phyloP scores from a whole-genome alignment of 2,888 invertebrate species.

The Flexamia atlantica region DNA sequence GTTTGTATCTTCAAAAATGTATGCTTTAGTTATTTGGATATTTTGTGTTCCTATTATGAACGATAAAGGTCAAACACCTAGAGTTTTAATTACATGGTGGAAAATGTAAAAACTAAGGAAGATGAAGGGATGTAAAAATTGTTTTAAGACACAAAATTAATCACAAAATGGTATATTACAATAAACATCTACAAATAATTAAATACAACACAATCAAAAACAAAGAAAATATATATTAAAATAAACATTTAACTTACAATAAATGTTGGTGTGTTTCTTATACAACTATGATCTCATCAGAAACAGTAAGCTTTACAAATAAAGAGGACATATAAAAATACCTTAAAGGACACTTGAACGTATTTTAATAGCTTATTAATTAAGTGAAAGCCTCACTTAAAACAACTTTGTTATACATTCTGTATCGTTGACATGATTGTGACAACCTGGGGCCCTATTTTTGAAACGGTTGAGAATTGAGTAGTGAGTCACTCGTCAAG shows the following conservation, averaged over 20 bases:
- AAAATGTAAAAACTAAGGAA: no score
- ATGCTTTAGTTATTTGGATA: no score
- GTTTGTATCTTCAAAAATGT: no score
- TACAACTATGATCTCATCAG: not conserved
- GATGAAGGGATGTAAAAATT: no score
- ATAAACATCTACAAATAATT: slow-evolving; percentile 23
- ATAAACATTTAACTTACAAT: slow-evolving; percentile 32
- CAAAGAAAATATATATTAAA: slow-evolving; percentile 27
- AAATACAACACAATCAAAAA: slow-evolving; percentile 42
- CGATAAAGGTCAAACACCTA: no score
- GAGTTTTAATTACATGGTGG: no score
- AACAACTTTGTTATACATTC: no score
- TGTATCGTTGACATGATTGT: no score
- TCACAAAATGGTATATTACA: slow-evolving; percentile 18
- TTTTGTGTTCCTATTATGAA: no score
- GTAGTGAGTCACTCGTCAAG: no score
- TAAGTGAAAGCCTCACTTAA: slow-evolving; percentile 23
- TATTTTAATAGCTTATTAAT: slow-evolving; percentile 38
- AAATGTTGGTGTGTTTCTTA: slow-evolving; percentile 26
- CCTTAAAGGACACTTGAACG: slow-evolving; percentile 46
- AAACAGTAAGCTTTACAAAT: not conserved
- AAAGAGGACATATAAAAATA: slow-evolving; percentile 20
- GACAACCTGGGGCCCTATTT: no score
- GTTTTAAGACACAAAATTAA: not conserved
- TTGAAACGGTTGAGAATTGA: no score